Percentiles rank a stretch among this genome's conserved stretches.
These are phyloP conservation scores for Pristionchus arcanus DNA, from an alignment of 2,888 invertebrate genomes.

Conservation along the genomic window DNA sequence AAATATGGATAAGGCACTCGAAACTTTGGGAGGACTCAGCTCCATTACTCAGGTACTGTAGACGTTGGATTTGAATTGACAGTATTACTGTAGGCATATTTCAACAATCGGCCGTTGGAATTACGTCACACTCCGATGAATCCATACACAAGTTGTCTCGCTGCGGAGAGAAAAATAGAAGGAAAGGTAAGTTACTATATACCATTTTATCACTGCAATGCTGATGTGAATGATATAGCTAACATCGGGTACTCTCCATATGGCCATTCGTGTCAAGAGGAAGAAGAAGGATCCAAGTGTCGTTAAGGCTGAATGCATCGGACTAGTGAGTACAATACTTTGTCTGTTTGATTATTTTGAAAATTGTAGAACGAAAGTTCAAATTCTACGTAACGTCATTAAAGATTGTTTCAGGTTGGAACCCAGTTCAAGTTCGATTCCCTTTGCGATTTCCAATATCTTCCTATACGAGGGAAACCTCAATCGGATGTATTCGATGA, in stretches of 20 bases:
- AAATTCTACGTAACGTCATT: not conserved
- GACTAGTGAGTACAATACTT: not conserved
- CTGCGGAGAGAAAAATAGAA: constrained; percentile 67
- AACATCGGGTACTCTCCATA: constrained; percentile 70
- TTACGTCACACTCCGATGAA: constrained; percentile 74
- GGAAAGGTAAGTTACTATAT: constrained; percentile 57
- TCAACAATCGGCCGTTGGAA: constrained; percentile 66
- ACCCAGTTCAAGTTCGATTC: constrained; percentile 72
- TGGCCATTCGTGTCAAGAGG: constrained; percentile 70
- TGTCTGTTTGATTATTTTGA: not conserved
- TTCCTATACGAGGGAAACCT: constrained; percentile 84
- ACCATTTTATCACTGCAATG: not conserved
- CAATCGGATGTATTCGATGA: constrained; percentile 60
- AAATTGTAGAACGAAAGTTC: not conserved
- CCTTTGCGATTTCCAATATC: constrained; percentile 92
- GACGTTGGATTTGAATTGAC: not conserved
- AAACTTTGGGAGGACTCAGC: constrained; percentile 75
- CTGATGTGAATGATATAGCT: constrained; percentile 55
- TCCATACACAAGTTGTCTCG: constrained; percentile 79
- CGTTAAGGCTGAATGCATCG: constrained; percentile 45
- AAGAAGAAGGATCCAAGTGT: constrained; percentile 62
- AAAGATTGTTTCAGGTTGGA: constrained; percentile 64
- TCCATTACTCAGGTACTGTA: constrained; percentile 66
- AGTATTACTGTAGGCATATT: constrained; percentile 60
- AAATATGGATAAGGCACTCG: constrained; percentile 74